phyloP scores from a whole-genome alignment of 2,888 invertebrate species.

The Dicyrtoma fusca region DNA sequence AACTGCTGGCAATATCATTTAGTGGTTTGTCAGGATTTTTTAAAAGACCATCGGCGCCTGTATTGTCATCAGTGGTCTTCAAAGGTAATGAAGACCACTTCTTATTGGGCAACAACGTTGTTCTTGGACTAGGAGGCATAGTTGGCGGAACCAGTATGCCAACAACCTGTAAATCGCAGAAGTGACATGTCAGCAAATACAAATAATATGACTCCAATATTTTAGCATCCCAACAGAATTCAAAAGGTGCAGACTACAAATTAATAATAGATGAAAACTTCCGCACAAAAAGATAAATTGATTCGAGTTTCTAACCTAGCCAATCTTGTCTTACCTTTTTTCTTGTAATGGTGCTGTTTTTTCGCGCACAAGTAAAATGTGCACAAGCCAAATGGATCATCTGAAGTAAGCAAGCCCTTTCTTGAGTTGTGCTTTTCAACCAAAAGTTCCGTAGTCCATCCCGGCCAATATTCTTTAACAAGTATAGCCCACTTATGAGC shows the following conservation, averaged over 20 bases:
- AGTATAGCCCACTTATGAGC: constrained; percentile 53
- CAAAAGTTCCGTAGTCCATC: constrained; percentile 52
- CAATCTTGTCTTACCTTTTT: constrained; percentile 56
- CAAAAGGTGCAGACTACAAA: not conserved
- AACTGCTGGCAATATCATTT: constrained; percentile 45
- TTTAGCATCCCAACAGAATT: too few species aligned
- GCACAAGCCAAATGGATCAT: constrained; percentile 54
- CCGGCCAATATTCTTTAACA: constrained; percentile 54
- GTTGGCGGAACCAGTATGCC: constrained; percentile 56
- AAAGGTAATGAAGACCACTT: constrained; percentile 56
- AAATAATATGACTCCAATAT: not conserved
- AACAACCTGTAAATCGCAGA: constrained; percentile 48
- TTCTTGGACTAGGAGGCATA: constrained; percentile 55
- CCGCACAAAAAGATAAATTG: not conserved
- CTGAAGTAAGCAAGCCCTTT: constrained; percentile 54
- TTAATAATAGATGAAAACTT: not conserved
- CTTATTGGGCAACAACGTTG: constrained; percentile 54
- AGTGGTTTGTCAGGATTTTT: constrained; percentile 28
- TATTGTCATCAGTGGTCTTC: constrained; percentile 46
- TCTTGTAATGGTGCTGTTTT: constrained; percentile 56
- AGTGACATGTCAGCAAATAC: constrained; percentile 5
- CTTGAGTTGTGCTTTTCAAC: constrained; percentile 51
- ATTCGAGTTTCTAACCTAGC: too few species aligned
- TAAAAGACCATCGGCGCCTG: constrained; percentile 35
- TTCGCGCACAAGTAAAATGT: constrained; percentile 55